Base-by-base conservation (phyloP, 2,888 invertebrate species). In the Acleris cristana region DNA sequence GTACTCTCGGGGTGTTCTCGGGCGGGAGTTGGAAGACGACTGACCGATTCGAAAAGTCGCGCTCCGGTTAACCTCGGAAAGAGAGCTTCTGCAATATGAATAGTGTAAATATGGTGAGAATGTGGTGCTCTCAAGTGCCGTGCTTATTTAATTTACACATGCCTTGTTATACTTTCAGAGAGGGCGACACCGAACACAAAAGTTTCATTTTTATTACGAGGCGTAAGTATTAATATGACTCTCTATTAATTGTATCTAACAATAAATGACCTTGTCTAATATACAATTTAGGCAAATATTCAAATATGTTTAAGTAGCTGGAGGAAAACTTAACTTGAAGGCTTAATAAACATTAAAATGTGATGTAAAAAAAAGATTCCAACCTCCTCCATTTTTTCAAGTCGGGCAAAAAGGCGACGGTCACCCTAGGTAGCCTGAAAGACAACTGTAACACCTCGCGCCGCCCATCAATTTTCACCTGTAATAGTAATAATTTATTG, bases 111-210 rank as follows among this genome's bases (percentile, higher is more conserved):
- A 92, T 71, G 75, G 72, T 79, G 82, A 82, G 80, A 79, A 77
- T 80, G 73, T 76, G 77, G 72, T 75, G 70, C 77, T 82, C 79
- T 78, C 80, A 77, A 81, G 80, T 80, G 77, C 78, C 72, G 82
- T 90, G 90, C 86, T 73, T 90, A 89, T 90, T 89, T 73, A 88
- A 91, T 91, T 91, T 88, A 79, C 83, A 79, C 48, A 0, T 48
- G n/a, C n/a, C 0, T 16, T 45, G 45, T n/a, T 48, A 18, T 40
- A 14, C 40, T 40, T 14, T 40, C 14, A 14, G 14, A 3, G 14
- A 14, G 4, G 4, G 14, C 40, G 3, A 40, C 14, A 40, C 40
- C 40, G 40, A 5, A 40, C 4, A 40, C 40, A 14, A 40, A 14
- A 3, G 12, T 14, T 14, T 40, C 14, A 34, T 34, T 34, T 34